Conservation (phyloP, 1,140 invertebrate species). For the Heliconius hewitsoni region DNA sequence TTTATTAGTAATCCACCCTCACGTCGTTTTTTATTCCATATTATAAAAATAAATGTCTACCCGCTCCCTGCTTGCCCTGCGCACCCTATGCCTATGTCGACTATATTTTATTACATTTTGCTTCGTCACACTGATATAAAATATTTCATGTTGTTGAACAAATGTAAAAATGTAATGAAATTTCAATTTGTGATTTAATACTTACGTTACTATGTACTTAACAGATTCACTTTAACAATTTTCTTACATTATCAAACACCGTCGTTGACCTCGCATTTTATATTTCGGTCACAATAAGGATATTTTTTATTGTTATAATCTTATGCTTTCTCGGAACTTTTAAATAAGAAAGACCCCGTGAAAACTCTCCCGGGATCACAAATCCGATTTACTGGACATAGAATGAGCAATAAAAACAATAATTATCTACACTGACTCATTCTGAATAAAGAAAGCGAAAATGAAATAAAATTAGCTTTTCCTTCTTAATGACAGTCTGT, state of each 20-base stretch:
- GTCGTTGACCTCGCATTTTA: neutral
- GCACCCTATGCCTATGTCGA: neutral
- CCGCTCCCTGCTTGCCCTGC: neutral
- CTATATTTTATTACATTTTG: conserved; percentile 7
- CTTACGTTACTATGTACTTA: neutral
- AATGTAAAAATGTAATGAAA: neutral
- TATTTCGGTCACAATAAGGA: conserved; percentile 8
- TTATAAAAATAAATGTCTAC: conserved; percentile 6
- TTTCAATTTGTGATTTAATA: neutral
- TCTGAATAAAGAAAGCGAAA: conserved; percentile 30
- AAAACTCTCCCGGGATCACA: conserved; percentile 59
- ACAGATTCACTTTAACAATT: neutral
- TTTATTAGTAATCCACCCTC: conserved; percentile 8
- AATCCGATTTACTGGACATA: conserved; percentile 65
- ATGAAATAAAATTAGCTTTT: conserved; percentile 16
- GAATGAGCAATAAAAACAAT: conserved; percentile 72
- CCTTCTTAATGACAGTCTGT: conserved; percentile 9
- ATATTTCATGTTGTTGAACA: neutral
- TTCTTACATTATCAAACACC: neutral
- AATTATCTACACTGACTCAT: conserved; percentile 61
- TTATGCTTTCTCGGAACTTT: conserved; percentile 51
- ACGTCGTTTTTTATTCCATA: conserved; percentile 7
- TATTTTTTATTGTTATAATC: conserved; percentile 12
- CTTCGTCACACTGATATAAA: conserved; percentile 1
- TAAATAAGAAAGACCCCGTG: conserved; percentile 65